Conservation (phyloP, 2,888 invertebrate genomes). For the Hermaeophaga mercurialis region DNA sequence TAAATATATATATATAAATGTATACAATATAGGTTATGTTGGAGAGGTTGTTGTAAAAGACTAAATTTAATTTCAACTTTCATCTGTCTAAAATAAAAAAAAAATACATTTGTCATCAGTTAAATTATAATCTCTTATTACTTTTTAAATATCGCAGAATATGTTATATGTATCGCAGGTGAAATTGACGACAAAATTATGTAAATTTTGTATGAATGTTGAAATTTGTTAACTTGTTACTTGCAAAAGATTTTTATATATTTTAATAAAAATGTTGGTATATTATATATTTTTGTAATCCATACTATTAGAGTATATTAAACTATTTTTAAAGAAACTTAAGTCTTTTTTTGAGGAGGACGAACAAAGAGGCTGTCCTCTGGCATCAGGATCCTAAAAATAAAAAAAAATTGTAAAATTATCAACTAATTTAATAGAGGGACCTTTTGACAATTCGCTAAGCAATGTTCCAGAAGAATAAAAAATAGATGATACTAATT, state of each 20-base stretch:
- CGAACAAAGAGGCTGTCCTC: constrained; percentile 53
- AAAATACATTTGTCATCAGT: no score
- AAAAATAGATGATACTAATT: no score
- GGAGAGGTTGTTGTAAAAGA: constrained; percentile 11
- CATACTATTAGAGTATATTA: constrained; percentile 18
- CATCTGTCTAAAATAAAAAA: not conserved
- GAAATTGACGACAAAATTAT: not conserved
- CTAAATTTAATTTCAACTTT: not conserved
- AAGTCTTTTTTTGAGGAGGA: constrained; percentile 44
- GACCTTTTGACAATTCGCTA: no score
- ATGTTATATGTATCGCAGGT: no score
- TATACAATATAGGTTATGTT: no score
- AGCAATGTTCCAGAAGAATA: no score
- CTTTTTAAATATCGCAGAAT: no score
- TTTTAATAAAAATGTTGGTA: not conserved
- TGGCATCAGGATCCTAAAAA: constrained; percentile 54
- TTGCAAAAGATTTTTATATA: not conserved
- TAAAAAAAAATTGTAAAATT: no score
- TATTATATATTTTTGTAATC: constrained; percentile 19
- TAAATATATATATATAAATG: no score
- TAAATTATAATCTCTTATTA: no score
- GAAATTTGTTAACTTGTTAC: constrained; percentile 9
- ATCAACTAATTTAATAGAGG: no score
- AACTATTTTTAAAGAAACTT: constrained; percentile 8
- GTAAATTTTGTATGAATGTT: constrained; percentile 4